Percentiles rank a stretch among this genome's conserved stretches.
These are phyloP conservation scores for Myiozetetes cayanensis DNA, from an alignment of 2,113 vertebrate species.

Conservation along the genomic window DNA sequence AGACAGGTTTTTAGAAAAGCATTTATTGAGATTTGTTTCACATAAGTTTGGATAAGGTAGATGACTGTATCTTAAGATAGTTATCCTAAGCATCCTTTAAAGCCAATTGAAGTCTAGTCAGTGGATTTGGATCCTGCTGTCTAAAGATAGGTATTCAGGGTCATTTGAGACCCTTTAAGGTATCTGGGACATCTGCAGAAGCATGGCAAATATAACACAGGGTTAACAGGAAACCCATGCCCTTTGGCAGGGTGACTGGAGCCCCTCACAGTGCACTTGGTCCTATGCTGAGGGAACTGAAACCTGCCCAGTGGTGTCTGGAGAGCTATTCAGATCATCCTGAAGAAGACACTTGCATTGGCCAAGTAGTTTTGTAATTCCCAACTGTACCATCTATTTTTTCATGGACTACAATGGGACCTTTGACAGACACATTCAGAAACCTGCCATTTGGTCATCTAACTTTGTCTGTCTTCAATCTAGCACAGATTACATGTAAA, in stretches of 20 bases:
- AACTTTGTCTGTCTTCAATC: not conserved
- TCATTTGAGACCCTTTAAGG: not conserved
- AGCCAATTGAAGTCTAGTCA: not conserved
- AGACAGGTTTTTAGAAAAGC: not conserved
- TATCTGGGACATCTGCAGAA: slow-evolving; percentile 12
- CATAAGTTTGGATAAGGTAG: not conserved
- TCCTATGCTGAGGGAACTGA: not conserved
- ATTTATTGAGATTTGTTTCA: not conserved
- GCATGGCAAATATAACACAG: not conserved
- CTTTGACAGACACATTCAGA: not conserved
- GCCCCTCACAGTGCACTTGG: not conserved
- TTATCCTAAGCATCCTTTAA: not conserved
- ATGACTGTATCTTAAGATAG: not conserved
- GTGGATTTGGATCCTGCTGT: not conserved
- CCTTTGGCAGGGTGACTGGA: not conserved
- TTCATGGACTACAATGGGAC: not conserved
- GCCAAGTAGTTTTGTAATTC: not conserved
- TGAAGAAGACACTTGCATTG: not conserved
- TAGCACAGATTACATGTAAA: not conserved
- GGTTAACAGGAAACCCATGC: not conserved
- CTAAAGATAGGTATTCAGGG: not conserved
- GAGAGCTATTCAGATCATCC: not conserved
- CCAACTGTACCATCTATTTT: not conserved
- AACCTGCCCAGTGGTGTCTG: not conserved
- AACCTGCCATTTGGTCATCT: not conserved